Base-by-base conservation (phyloP, 2,113 vertebrate species). In the Mobula hypostoma region DNA sequence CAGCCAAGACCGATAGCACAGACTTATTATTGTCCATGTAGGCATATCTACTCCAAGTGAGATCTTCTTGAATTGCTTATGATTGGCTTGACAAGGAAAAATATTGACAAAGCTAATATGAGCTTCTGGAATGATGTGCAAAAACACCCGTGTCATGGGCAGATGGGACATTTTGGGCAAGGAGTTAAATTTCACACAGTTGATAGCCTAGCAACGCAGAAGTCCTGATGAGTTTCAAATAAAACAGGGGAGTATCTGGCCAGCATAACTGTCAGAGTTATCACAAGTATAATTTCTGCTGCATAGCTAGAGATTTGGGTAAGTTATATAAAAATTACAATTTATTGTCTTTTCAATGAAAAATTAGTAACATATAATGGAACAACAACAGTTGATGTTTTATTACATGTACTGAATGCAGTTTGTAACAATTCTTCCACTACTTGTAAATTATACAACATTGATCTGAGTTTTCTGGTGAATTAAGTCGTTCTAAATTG, bases 351-450 rank as follows among this genome's bases (percentile, higher is more conserved):
- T 74, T 56, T 72, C 91, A 93, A 74, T 93, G 90, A 24, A 32
- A 74, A 70, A 40, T 36, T 93, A 40, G 17, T 24, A 93, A 56
- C 61, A 66, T 93, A 48, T 56, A 88, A 70, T 29, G 66, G 40
- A 93, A 93, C 21, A 68, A 90, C 87, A 93, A 74, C 91, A 74
- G 91, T 19, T 93, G 36, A 21, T 15, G 8, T 93, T 74, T 93
- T 74, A 93, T 93, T 93, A 76, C 70, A 76, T 12, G 72, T 93
- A 76, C 19, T 91, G 63, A 70, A 74, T 93, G 72, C 70, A 93
- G 40, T 68, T 93, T 74, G 91, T 56, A 93, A 76, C 91, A 92
- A 72, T 92, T 92, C 63, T 92, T 92, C 19, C 66, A 93, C 36
- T 93, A 74, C 40, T 40, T 93, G 27, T 93, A 93, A 93, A 93